These are phyloP conservation scores for Mormyrus iriodes DNA, from an alignment of 2,113 vertebrate genomes.

Conservation along the genomic window DNA sequence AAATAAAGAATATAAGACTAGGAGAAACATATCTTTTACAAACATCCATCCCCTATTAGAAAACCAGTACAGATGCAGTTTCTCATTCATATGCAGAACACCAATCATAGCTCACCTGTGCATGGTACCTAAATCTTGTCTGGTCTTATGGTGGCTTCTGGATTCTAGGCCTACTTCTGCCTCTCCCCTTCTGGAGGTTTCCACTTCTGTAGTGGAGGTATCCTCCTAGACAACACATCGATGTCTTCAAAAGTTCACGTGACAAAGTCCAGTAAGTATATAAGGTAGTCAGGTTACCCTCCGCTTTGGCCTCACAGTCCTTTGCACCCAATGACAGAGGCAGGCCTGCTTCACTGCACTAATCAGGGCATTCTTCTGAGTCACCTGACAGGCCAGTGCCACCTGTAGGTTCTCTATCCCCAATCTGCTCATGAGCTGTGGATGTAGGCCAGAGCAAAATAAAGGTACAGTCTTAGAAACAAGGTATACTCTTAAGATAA, in stretches of 20 bases:
- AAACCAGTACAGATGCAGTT: not conserved
- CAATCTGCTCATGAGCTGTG: constrained; percentile 56
- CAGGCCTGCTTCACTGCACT: constrained; percentile 56
- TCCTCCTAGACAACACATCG: not conserved
- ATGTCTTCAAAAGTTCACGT: not conserved
- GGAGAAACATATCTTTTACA: not conserved
- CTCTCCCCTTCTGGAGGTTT: constrained; percentile 34
- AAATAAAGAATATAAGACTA: constrained; percentile 8
- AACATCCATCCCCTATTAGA: not conserved
- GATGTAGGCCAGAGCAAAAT: not conserved
- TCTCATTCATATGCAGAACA: not conserved
- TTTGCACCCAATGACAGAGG: constrained; percentile 47
- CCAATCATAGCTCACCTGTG: not conserved
- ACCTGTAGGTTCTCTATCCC: constrained; percentile 65
- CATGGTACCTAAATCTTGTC: not conserved
- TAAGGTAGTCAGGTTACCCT: not conserved
- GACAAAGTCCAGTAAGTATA: not conserved
- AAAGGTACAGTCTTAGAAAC: not conserved
- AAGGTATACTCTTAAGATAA: not conserved
- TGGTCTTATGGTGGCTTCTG: not conserved
- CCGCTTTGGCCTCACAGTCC: not conserved
- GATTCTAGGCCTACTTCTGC: constrained; percentile 8
- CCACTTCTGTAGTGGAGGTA: not conserved
- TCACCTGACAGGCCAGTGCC: constrained; percentile 58
- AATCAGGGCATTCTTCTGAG: constrained; percentile 67